phyloP scores from a whole-genome alignment of 2,888 invertebrate species.

The Leptopilina syphax region DNA sequence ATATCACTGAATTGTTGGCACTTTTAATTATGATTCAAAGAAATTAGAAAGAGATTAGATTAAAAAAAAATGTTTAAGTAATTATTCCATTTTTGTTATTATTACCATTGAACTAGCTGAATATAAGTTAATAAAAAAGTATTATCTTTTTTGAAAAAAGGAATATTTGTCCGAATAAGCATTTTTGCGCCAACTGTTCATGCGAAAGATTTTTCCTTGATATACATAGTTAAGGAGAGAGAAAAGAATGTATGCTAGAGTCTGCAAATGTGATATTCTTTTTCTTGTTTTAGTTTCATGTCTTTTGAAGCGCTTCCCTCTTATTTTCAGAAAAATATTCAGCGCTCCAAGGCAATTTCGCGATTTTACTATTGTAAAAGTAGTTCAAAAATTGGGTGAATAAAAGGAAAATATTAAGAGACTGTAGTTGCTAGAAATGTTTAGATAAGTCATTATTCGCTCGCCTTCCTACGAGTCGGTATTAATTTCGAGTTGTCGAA shows the following conservation, averaged over 20 bases:
- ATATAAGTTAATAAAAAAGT: background rate
- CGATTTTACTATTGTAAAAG: slow-evolving; percentile 34
- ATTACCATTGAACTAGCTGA: background rate
- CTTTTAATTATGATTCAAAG: background rate
- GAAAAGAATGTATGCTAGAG: slow-evolving; percentile 8
- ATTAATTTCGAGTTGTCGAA: slow-evolving; percentile 14
- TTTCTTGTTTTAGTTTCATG: slow-evolving; percentile 24
- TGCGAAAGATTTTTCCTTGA: slow-evolving; percentile 22
- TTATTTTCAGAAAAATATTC: slow-evolving; percentile 22
- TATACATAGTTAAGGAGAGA: background rate
- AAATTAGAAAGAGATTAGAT: background rate
- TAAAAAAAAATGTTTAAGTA: background rate
- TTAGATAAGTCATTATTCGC: slow-evolving; percentile 12
- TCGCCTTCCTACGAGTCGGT: slow-evolving; percentile 41
- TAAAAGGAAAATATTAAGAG: slow-evolving; percentile 26
- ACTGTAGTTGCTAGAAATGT: slow-evolving; percentile 29
- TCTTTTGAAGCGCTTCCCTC: slow-evolving; percentile 40
- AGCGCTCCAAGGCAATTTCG: slow-evolving; percentile 27
- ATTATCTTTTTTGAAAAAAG: background rate
- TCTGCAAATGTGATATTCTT: slow-evolving; percentile 34
- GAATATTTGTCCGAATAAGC: background rate
- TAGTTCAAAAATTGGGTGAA: slow-evolving; percentile 34
- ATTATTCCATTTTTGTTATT: background rate
- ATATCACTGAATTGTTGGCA: slow-evolving; percentile 19
- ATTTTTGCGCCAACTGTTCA: slow-evolving; percentile 15